phyloP scores from a whole-genome alignment of 1,140 invertebrate genomes.

The Cotesia vestalis region DNA sequence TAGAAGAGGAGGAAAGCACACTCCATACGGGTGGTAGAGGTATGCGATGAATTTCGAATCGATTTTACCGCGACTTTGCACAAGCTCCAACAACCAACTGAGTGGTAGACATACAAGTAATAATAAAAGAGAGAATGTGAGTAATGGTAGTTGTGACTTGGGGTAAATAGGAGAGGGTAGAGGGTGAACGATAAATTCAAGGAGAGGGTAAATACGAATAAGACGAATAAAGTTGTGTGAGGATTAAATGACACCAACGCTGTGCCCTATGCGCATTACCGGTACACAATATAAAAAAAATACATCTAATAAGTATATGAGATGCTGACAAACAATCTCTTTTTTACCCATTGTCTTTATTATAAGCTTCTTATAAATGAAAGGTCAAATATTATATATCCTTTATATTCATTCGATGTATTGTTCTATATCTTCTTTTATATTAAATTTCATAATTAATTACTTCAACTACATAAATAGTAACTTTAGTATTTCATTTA shows the following conservation, averaged over 20 bases:
- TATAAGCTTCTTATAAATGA: too few species aligned
- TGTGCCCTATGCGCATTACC: constrained; percentile 1
- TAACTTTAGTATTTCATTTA: too few species aligned
- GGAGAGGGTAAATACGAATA: background rate
- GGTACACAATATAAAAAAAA: background rate
- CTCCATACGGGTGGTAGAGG: background rate
- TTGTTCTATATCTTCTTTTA: too few species aligned
- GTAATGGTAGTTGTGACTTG: background rate
- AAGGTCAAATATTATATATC: too few species aligned
- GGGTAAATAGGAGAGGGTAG: background rate
- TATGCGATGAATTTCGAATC: constrained; percentile 23
- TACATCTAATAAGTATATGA: background rate
- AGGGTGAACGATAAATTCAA: background rate
- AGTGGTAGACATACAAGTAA: background rate
- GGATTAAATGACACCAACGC: constrained; percentile 22
- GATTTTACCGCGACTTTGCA: constrained; percentile 18
- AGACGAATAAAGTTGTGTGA: background rate
- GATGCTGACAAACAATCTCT: background rate
- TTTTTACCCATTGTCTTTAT: background rate
- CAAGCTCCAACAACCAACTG: background rate
- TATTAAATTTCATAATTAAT: too few species aligned
- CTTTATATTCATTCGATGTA: too few species aligned
- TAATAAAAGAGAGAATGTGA: background rate
- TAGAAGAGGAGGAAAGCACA: background rate
- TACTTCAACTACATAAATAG: too few species aligned